These are phyloP conservation scores for Acestrorhynchus altus DNA, from an alignment of 2,797 vertebrate species.

Conservation along the genomic window DNA sequence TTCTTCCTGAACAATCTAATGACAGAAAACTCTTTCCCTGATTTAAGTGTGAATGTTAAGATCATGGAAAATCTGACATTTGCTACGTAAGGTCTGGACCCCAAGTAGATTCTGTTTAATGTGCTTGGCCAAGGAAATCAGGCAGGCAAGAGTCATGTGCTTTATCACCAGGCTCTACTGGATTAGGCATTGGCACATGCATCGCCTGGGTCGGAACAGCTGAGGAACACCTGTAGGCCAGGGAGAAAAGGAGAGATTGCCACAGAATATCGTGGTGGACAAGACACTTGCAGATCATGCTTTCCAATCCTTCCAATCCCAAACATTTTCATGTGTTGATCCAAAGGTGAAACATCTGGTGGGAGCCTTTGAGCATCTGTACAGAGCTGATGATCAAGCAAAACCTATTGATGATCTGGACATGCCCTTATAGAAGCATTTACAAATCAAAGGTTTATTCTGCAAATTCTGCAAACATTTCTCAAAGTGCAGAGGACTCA, in stretches of 20 bases:
- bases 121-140: background rate
- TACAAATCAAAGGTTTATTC: background rate
- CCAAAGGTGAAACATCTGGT: background rate
- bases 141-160: background rate
- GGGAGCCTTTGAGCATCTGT: background rate
- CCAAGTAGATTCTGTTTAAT: background rate
- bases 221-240: background rate
- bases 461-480: background rate
- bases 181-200: constrained; percentile 10
- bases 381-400: background rate
- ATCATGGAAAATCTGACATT: background rate
- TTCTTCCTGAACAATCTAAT: background rate
- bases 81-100: background rate
- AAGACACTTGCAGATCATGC: background rate
- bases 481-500: background rate
- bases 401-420: no score
- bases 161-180: background rate
- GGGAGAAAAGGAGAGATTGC: background rate
- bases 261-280: background rate
- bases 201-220: background rate
- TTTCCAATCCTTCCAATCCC: no score
- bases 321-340: background rate
- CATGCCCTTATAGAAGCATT: background rate
- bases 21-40: background rate
- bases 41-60: background rate